Evolutionary conservation across 2,888 invertebrate species (phyloP).

Genomic region (Tachina fera): DNA sequence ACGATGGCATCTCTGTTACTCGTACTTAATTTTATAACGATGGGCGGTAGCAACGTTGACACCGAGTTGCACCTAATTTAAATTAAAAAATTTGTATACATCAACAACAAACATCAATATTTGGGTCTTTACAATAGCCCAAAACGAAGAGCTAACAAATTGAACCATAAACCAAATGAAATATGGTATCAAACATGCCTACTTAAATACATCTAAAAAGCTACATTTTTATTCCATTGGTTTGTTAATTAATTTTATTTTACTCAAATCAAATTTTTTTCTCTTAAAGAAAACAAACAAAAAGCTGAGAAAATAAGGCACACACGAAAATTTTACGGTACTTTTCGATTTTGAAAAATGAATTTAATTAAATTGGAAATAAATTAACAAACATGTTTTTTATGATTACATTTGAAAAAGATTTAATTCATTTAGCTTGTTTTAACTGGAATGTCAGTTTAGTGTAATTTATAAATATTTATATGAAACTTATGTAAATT

Average conservation of each 20-base stretch:
- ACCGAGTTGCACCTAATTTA: not conserved
- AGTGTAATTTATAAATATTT: constrained; percentile 1
- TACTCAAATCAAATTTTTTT: not conserved
- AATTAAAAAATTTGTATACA: not conserved
- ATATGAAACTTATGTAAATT: constrained; percentile 1
- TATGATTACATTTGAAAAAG: constrained; percentile 27
- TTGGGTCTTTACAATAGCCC: no score
- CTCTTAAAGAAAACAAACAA: not conserved
- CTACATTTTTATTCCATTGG: no score
- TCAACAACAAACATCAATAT: not conserved
- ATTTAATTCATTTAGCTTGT: not conserved
- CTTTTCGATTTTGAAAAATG: not conserved
- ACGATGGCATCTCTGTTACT: no score
- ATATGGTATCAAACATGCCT: no score
- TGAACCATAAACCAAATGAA: no score
- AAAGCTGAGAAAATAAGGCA: not conserved
- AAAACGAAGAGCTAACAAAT: not conserved
- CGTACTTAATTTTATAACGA: not conserved
- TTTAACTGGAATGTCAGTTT: not conserved
- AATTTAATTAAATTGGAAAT: not conserved
- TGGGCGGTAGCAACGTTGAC: not conserved
- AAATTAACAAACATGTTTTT: constrained; percentile 4
- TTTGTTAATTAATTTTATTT: no score
- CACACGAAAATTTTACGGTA: not conserved
- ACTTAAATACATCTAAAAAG: no score